A percentile compares a stretch with the other conserved stretches of the same genome.
These are phyloP conservation scores for Falco novaeseelandiae DNA, from an alignment of 2,797 vertebrate species.

Conservation along the genomic window DNA sequence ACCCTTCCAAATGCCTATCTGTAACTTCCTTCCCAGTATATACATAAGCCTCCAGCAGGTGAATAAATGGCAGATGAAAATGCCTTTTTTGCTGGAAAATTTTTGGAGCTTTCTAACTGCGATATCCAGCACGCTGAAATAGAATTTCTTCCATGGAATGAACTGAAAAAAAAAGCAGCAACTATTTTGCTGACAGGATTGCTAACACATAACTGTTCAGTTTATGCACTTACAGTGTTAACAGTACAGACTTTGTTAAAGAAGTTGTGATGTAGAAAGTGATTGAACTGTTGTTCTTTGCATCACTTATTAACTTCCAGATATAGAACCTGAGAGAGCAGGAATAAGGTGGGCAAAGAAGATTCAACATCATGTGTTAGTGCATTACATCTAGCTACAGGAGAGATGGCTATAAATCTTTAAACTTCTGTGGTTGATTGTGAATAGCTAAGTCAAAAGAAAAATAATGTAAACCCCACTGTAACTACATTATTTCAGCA, in stretches of 20 bases:
- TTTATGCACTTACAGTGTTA: neutral
- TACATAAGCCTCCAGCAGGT: neutral
- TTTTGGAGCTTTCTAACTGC: neutral
- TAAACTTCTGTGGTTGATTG: neutral
- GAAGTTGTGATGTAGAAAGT: neutral
- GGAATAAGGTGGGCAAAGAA: neutral
- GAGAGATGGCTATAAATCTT: neutral
- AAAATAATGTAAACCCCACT: neutral
- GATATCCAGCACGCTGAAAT: neutral
- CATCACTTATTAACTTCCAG: neutral
- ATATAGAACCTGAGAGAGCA: neutral
- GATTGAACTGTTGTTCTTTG: neutral
- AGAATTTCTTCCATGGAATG: conserved; percentile 19
- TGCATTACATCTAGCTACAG: neutral
- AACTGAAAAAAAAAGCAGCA: conserved; percentile 5
- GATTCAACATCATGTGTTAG: neutral
- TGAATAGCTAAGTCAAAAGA: neutral
- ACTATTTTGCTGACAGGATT: neutral
- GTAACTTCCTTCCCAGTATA: neutral
- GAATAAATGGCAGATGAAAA: neutral
- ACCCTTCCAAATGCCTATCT: neutral
- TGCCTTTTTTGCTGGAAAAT: neutral
- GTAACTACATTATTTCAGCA: neutral
- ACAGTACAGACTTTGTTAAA: neutral
- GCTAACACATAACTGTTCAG: neutral